These are phyloP conservation scores for Platanista minor DNA, from an alignment of 2,113 vertebrate genomes.

Conservation along the genomic window DNA sequence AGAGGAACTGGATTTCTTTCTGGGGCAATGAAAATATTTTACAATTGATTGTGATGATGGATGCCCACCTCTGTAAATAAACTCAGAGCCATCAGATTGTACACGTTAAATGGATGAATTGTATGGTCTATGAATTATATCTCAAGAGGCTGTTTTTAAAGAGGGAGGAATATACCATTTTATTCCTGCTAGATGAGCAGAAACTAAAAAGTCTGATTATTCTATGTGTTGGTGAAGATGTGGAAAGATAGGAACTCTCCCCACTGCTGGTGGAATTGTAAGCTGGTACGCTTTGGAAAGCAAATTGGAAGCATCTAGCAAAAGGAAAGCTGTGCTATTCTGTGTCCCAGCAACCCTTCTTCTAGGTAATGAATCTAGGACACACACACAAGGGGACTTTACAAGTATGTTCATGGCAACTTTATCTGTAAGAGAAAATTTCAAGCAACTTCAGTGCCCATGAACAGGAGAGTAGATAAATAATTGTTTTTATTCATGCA, in stretches of 20 bases:
- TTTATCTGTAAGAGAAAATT: neutral
- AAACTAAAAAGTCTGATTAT: neutral
- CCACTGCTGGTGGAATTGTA: neutral
- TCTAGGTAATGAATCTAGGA: neutral
- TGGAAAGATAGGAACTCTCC: neutral
- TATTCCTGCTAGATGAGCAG: neutral
- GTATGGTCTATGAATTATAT: neutral
- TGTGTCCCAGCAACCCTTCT: neutral
- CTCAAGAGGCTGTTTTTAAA: neutral
- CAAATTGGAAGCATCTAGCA: neutral
- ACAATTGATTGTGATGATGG: neutral
- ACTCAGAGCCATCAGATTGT: neutral
- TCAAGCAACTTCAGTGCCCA: neutral
- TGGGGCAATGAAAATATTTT: neutral
- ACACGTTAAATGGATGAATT: neutral
- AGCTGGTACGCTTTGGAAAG: neutral
- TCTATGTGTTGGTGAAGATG: neutral
- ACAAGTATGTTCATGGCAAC: neutral
- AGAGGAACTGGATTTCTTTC: neutral
- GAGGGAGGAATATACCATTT: neutral
- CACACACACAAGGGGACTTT: neutral
- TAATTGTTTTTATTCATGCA: neutral
- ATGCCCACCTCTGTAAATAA: neutral
- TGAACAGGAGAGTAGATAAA: neutral
- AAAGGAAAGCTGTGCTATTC: neutral